Base-by-base conservation (phyloP, 1,140 invertebrate genomes). In the Ephestia elutella region DNA sequence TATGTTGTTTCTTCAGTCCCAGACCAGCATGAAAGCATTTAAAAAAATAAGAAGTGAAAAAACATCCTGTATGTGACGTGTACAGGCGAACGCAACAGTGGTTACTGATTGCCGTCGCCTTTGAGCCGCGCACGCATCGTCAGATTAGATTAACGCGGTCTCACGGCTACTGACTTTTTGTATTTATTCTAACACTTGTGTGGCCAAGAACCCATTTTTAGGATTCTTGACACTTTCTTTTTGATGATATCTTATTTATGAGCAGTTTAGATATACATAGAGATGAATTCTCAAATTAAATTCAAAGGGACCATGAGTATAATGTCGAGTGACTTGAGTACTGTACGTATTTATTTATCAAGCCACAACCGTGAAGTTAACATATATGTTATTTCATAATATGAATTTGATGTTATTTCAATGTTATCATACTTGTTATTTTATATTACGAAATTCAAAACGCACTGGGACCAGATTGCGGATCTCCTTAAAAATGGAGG, bases 61-160 rank as follows among this genome's bases (percentile, higher is more conserved):
- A 35, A 44, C 13, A 15, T 5, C 13, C 2, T 17, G 38, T 44
- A n/a, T 44, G 11, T 32, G 30, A 32, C 9, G 30, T 32, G 76
- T 65, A 80, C 80, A 80, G 69, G 75, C 60, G 70, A 71, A 68
- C 78, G 80, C 70, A 82, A 76, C 74, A 78, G 73, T 82, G 21
- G 21, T 25, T 25, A 25, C 21, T 25, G 80, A 79, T 80, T 79
- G 77, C 71, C 65, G 67, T 62, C 49, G 67, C 57, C 63, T 53
- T 53, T 53, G 50, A 53, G 71, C 71, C 69, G 66, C 61, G 63
- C 28, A 54, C 68, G 64, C 62, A 54, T 49, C 63, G 78, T 74
- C 78, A 66, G 55, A 65, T 69, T 65, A 59, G 59, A 68, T 78
- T 78, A 74, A 66, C 67, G 60, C 62, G 57, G 32, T 13, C 5